phyloP scores from a whole-genome alignment of 2,113 vertebrate species.

The Psophia crepitans region DNA sequence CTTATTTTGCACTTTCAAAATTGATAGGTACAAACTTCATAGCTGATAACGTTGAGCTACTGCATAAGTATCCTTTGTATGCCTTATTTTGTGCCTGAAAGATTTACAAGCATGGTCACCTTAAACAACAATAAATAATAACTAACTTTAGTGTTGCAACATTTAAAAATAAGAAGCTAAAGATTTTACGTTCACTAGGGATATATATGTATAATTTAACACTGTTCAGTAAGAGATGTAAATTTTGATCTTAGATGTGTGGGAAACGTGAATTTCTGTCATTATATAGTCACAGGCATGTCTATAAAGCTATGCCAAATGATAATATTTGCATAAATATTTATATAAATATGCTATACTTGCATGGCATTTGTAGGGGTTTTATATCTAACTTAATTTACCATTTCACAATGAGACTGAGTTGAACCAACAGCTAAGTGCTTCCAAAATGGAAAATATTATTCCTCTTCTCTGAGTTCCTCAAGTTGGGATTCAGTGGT shows the following conservation, averaged over 20 bases:
- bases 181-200: not conserved
- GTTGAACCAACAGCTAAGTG: not conserved
- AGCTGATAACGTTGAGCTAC: not conserved
- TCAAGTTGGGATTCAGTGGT: not conserved
- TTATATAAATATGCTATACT: conserved; percentile 2
- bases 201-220: not conserved
- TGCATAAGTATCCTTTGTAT: not conserved
- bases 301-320: not conserved
- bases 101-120: not conserved
- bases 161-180: not conserved
- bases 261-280: not conserved
- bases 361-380: not conserved
- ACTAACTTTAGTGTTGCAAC: not conserved
- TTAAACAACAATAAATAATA: not conserved
- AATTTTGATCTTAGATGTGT: not conserved
- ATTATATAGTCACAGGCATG: not conserved
- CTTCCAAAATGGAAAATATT: not conserved
- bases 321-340: conserved; percentile 9
- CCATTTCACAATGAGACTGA: not conserved
- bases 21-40: not conserved
- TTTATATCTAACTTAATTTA: not conserved
- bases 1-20: not conserved
- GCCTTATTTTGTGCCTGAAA: not conserved
- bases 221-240: not conserved
- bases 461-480: not conserved